Percentiles rank a stretch among this genome's conserved stretches.
These are phyloP conservation scores for Cheumatopsyche charites DNA, from an alignment of 1,140 invertebrate species.

Conservation along the genomic window DNA sequence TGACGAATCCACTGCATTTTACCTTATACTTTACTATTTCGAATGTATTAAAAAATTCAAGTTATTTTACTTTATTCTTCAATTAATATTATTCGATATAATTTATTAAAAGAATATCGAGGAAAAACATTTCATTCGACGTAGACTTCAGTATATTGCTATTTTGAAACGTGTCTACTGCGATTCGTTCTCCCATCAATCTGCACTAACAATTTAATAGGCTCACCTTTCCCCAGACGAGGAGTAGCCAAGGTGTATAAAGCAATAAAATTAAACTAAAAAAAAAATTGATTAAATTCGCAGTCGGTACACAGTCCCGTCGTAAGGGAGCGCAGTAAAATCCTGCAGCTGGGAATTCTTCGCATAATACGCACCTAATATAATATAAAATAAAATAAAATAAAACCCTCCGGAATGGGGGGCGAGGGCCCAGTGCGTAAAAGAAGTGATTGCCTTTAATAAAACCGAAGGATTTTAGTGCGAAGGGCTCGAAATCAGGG, in stretches of 20 bases:
- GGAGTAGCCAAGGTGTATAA: neutral
- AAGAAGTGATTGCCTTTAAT: slow-evolving; percentile 28
- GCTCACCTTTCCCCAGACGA: neutral
- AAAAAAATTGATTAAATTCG: slow-evolving; percentile 18
- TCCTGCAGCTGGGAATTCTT: neutral
- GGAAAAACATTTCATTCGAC: no score
- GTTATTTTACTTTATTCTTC: no score
- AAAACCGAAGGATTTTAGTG: neutral
- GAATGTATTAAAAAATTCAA: no score
- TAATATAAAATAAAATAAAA: slow-evolving; percentile 2
- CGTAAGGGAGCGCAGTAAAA: slow-evolving; percentile 10
- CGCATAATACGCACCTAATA: neutral
- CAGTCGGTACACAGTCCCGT: neutral
- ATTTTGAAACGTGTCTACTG: neutral
- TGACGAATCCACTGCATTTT: no score
- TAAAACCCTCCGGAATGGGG: neutral
- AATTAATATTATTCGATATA: no score
- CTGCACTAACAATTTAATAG: neutral
- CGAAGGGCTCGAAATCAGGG: neutral
- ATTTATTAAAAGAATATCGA: no score
- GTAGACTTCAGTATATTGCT: neutral
- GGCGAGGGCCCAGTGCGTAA: slow-evolving; percentile 18
- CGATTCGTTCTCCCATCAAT: neutral
- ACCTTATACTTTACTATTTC: no score
- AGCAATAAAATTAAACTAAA: slow-evolving; percentile 14